phyloP scores from a whole-genome alignment of 2,888 invertebrate species.

The Drosophila monieri region DNA sequence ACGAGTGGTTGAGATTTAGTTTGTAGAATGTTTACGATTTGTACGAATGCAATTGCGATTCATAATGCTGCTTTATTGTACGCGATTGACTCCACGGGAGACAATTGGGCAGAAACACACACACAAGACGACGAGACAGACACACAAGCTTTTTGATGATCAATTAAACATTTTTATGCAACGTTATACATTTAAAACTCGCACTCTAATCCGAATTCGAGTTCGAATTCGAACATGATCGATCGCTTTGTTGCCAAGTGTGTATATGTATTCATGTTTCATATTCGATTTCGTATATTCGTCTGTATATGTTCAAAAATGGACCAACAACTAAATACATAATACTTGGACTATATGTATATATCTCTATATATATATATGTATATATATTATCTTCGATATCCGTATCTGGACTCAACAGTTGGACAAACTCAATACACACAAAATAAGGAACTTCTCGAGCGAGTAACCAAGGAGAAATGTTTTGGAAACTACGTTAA shows the following conservation, averaged over 20 bases:
- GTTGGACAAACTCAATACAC: conserved; percentile 53
- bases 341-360: conserved; percentile 64
- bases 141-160: conserved; percentile 63
- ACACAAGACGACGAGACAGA: conserved; percentile 28
- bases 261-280: conserved; percentile 25
- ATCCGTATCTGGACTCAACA: conserved; percentile 54
- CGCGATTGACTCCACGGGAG: conserved; percentile 73
- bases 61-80: conserved; percentile 74
- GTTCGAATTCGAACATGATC: conserved; percentile 15
- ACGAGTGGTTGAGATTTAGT: conserved; percentile 60
- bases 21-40: conserved; percentile 67
- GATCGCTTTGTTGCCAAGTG: conserved; percentile 26
- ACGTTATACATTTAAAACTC: conserved; percentile 47
- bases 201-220: not conserved
- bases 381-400: conserved; percentile 48
- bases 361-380: conserved; percentile 30
- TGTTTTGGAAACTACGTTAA: conserved; percentile 40
- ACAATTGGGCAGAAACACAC: conserved; percentile 56
- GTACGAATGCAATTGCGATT: conserved; percentile 48
- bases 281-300: conserved; percentile 51
- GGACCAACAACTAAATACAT: conserved; percentile 81
- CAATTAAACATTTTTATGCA: conserved; percentile 73
- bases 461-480: conserved; percentile 26
- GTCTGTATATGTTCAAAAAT: conserved; percentile 63
- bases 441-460: conserved; percentile 64